phyloP scores from a whole-genome alignment of 2,888 invertebrate species.

The Machimus atricapillus region DNA sequence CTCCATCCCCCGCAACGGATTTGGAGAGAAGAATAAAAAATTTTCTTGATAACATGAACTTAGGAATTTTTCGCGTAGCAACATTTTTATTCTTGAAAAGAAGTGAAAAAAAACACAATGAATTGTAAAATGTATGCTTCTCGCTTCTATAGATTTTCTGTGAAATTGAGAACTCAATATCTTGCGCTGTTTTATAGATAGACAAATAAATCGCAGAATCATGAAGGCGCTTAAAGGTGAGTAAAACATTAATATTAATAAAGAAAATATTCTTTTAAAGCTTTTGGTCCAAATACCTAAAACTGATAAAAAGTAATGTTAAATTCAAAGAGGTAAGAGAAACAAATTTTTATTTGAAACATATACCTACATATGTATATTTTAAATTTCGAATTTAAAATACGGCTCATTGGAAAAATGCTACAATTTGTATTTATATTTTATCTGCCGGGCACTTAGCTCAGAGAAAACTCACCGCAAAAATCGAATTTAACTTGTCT shows the following conservation, averaged over 20 bases:
- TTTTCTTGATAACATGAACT: background rate
- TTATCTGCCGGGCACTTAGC: too few species aligned
- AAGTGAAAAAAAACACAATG: background rate
- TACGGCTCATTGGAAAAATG: too few species aligned
- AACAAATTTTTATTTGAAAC: too few species aligned
- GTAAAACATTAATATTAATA: too few species aligned
- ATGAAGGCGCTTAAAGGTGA: background rate
- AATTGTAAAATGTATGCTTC: background rate
- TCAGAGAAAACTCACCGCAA: background rate
- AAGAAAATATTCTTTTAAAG: too few species aligned
- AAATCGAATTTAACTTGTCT: too few species aligned
- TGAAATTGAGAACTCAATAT: background rate
- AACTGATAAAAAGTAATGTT: background rate
- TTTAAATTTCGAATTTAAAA: too few species aligned
- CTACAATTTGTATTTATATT: too few species aligned
- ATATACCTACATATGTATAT: too few species aligned
- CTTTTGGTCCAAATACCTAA: too few species aligned
- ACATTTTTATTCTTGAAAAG: background rate
- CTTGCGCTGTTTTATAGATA: background rate
- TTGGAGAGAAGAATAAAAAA: background rate
- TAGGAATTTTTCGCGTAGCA: background rate
- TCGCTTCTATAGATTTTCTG: background rate
- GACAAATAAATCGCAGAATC: background rate
- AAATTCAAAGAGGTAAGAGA: too few species aligned
- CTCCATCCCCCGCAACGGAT: background rate